phyloP scores from a whole-genome alignment of 2,888 invertebrate species.

The Strigamia maritima region DNA sequence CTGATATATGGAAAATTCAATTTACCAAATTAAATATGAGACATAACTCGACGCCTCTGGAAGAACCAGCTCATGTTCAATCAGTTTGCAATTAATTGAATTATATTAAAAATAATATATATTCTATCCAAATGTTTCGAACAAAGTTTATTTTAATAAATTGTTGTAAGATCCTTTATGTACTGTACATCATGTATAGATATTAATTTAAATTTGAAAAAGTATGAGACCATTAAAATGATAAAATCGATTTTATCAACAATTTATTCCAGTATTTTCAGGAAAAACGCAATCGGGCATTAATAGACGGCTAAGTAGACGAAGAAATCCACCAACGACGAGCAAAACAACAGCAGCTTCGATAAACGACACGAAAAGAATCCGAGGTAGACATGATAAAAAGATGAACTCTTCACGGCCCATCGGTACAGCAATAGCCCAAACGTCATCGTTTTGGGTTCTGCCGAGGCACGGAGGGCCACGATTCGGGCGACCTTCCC shows the following conservation, averaged over 20 bases:
- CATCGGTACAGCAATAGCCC: not conserved
- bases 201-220: no score
- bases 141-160: no score
- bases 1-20: conserved; percentile 69
- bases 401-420: not conserved
- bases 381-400: not conserved
- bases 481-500: not conserved
- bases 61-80: not conserved
- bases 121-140: no score
- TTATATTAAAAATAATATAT: no score
- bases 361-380: not conserved
- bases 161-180: no score
- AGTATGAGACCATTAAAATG: no score
- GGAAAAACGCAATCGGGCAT: not conserved
- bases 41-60: not conserved
- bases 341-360: not conserved
- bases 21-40: conserved; percentile 51
- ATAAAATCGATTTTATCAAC: not conserved
- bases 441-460: not conserved
- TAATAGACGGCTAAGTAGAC: not conserved
- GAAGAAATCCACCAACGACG: not conserved
- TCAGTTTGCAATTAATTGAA: not conserved
- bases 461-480: not conserved
- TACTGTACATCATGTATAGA: no score
- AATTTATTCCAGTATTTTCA: not conserved